These are phyloP conservation scores for Epiperipatus broadwayi DNA, from an alignment of 2,888 invertebrate species.

Conservation along the genomic window DNA sequence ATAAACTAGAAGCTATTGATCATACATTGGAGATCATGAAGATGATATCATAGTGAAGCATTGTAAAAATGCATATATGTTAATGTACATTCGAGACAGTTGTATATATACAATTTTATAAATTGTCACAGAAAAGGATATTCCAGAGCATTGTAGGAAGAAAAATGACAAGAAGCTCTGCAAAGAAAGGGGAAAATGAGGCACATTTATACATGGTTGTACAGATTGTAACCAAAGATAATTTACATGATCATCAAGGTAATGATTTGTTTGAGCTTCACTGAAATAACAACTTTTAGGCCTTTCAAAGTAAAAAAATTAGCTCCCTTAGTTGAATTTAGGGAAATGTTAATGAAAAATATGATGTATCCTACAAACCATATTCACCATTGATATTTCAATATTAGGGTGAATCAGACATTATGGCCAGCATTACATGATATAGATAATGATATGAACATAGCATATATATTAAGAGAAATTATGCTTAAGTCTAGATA, in stretches of 20 bases:
- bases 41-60: constrained; percentile 60
- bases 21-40: constrained; percentile 92
- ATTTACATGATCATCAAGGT: constrained; percentile 61
- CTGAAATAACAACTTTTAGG: too few relatives aligned
- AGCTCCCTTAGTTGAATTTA: constrained; percentile 61
- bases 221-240: constrained; percentile 37
- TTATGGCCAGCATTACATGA: too few relatives aligned
- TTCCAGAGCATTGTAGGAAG: too few relatives aligned
- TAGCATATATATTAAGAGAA: too few relatives aligned
- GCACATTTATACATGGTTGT: constrained; percentile 88
- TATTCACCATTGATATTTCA: too few relatives aligned
- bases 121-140: too few relatives aligned
- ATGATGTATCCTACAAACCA: too few relatives aligned
- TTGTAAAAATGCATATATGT: constrained; percentile 98
- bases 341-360: constrained; percentile 64
- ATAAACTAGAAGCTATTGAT: constrained; percentile 86
- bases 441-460: too few relatives aligned
- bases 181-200: constrained; percentile 83
- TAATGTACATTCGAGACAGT: constrained; percentile 82
- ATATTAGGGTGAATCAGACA: too few relatives aligned
- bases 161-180: too few relatives aligned
- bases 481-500: too few relatives aligned
- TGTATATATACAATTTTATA: too few relatives aligned
- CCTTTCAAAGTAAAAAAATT: constrained; percentile 74
- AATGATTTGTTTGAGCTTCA: constrained; percentile 87